phyloP scores from a whole-genome alignment of 2,888 invertebrate species.

The Emmelina monodactyla region DNA sequence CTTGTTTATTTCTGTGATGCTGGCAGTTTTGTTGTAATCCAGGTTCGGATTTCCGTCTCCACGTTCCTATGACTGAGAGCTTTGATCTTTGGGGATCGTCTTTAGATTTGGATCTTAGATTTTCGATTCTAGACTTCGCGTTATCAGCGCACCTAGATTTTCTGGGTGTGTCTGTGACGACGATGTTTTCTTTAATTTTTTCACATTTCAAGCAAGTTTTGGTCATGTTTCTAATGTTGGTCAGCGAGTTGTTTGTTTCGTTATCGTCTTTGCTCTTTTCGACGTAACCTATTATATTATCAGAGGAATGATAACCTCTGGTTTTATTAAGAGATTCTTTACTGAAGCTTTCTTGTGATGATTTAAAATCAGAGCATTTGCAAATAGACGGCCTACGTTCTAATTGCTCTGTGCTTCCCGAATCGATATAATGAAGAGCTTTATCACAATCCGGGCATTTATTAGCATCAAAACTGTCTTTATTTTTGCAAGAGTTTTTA shows the following conservation, averaged over 20 bases:
- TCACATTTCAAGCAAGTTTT: slow-evolving; percentile 58
- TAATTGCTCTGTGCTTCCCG: slow-evolving; percentile 44
- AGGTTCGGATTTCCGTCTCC: slow-evolving; percentile 78
- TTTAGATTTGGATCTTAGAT: slow-evolving; percentile 55
- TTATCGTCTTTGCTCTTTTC: slow-evolving; percentile 44
- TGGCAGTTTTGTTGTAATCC: slow-evolving; percentile 58
- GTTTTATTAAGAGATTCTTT: slow-evolving; percentile 39
- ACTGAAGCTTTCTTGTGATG: slow-evolving; percentile 54
- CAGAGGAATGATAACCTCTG: slow-evolving; percentile 53
- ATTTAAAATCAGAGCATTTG: slow-evolving; percentile 53
- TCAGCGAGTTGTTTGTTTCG: slow-evolving; percentile 37
- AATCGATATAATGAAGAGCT: slow-evolving; percentile 47
- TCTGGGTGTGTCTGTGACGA: slow-evolving; percentile 38
- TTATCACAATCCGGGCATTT: slow-evolving; percentile 54
- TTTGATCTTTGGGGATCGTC: slow-evolving; percentile 58
- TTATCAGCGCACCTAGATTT: slow-evolving; percentile 42
- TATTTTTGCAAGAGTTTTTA: slow-evolving; percentile 27
- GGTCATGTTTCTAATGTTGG: slow-evolving; percentile 37
- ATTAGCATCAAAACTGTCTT: slow-evolving; percentile 28
- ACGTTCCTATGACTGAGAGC: slow-evolving; percentile 66
- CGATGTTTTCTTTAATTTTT: slow-evolving; percentile 60
- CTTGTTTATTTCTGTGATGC: slow-evolving; percentile 45
- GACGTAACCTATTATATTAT: slow-evolving; percentile 48
- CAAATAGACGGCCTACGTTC: slow-evolving; percentile 40
- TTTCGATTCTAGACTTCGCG: slow-evolving; percentile 45